Percentiles rank a stretch among this genome's conserved stretches.
These are phyloP conservation scores for Malurus splendens DNA, from an alignment of 2,797 vertebrate species.

Conservation along the genomic window DNA sequence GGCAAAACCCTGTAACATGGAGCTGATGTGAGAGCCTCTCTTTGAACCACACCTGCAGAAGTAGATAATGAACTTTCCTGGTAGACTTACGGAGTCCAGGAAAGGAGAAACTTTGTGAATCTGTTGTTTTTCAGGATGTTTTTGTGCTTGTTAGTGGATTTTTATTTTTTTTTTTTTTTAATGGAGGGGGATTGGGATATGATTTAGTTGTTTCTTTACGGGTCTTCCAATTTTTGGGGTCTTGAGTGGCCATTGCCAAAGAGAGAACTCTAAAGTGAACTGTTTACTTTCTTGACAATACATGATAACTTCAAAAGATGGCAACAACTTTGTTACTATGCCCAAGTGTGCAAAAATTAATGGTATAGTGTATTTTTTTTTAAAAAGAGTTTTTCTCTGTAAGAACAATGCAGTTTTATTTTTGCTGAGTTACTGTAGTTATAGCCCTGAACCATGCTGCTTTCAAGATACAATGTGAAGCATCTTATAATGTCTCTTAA, in stretches of 20 bases:
- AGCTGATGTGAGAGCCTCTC: background rate
- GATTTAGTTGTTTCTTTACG: background rate
- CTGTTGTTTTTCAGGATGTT: background rate
- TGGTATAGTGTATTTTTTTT: accelerated
- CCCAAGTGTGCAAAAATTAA: background rate
- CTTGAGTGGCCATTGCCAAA: background rate
- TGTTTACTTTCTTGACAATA: background rate
- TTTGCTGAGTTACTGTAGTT: background rate
- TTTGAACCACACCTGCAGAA: background rate
- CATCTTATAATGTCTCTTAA: background rate
- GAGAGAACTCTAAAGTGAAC: background rate
- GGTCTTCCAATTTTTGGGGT: background rate
- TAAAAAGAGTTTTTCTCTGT: accelerated
- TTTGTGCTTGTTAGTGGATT: background rate
- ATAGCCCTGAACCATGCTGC: background rate
- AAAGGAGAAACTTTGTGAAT: background rate
- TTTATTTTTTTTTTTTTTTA: too few relatives aligned
- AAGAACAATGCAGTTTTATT: background rate
- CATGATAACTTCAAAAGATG: background rate
- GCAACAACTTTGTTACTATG: background rate
- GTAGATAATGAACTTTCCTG: background rate
- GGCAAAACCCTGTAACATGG: background rate
- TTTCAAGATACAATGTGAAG: background rate
- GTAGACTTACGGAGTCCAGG: background rate
- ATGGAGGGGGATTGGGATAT: accelerated